Evolutionary conservation across 1,140 invertebrate genomes (phyloP).

Genomic region (Acromyrmex heyeri): DNA sequence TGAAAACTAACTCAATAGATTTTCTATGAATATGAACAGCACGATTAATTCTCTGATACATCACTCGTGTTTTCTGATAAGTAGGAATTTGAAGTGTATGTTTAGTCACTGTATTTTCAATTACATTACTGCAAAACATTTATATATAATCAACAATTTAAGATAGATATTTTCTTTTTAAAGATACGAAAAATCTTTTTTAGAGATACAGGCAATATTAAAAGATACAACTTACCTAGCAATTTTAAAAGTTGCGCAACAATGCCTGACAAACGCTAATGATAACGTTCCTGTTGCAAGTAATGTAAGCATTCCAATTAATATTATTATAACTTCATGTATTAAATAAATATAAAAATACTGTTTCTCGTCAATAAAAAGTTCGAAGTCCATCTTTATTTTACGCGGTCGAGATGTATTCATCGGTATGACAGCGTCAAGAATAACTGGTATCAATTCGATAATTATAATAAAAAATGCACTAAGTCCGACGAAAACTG

Average conservation of each 20-base stretch:
- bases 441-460: slow-evolving; percentile 18
- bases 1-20: slow-evolving; percentile 1
- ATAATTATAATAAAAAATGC: neutral
- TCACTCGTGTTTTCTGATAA: neutral
- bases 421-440: slow-evolving; percentile 22
- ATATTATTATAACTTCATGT: neutral
- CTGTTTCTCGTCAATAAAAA: slow-evolving; percentile 22
- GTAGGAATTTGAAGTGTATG: too few species aligned
- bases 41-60: slow-evolving; percentile 24
- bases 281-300: neutral
- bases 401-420: slow-evolving; percentile 29
- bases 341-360: slow-evolving; percentile 60
- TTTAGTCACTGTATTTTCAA: neutral
- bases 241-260: too few species aligned
- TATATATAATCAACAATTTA: neutral
- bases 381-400: neutral
- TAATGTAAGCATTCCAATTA: slow-evolving; percentile 50
- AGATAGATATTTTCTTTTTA: neutral
- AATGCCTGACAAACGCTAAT: slow-evolving; percentile 8
- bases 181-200: too few species aligned
- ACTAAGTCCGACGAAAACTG: neutral
- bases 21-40: slow-evolving; percentile 17
- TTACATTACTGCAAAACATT: slow-evolving; percentile 21
- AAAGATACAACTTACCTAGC: too few species aligned
- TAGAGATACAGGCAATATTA: neutral